Percentiles rank a stretch among this genome's conserved stretches.
These are phyloP conservation scores for Synanthedon tipuliformis DNA, from an alignment of 2,888 invertebrate genomes.

Conservation along the genomic window DNA sequence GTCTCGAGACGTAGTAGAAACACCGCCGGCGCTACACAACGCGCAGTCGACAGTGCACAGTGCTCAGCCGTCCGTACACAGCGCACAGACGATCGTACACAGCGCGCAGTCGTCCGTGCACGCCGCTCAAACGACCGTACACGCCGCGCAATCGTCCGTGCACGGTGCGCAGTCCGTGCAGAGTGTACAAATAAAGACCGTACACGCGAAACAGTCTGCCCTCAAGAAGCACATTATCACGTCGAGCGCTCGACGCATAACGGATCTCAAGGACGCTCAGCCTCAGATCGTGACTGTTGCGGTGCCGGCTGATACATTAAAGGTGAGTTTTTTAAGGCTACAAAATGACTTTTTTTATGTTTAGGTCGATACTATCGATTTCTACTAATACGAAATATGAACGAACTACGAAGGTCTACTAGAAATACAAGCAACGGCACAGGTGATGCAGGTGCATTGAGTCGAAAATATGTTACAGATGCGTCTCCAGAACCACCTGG, in stretches of 20 bases:
- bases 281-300: slow-evolving; percentile 51
- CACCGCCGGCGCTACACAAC: slow-evolving; percentile 18
- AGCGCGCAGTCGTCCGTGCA: slow-evolving; percentile 37
- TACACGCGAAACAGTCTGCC: slow-evolving; percentile 47
- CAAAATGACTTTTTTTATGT: neutral
- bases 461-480: slow-evolving; percentile 21
- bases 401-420: too few species aligned
- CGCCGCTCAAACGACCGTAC: slow-evolving; percentile 10
- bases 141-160: slow-evolving; percentile 28
- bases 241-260: slow-evolving; percentile 24
- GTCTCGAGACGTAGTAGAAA: slow-evolving; percentile 31
- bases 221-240: slow-evolving; percentile 56
- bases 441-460: too few species aligned
- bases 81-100: neutral
- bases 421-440: too few species aligned
- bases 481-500: slow-evolving; percentile 46
- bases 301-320: slow-evolving; percentile 26
- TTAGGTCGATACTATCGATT: too few species aligned
- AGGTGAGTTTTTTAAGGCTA: neutral
- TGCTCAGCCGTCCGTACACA: neutral
- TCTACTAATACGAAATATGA: too few species aligned
- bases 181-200: slow-evolving; percentile 41
- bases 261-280: slow-evolving; percentile 17
- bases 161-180: slow-evolving; percentile 23
- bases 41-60: neutral